Percentiles rank a stretch among this genome's conserved stretches.
Evolutionary conservation across 2,888 invertebrate species (phyloP).

Genomic region (Clivina fossor): DNA sequence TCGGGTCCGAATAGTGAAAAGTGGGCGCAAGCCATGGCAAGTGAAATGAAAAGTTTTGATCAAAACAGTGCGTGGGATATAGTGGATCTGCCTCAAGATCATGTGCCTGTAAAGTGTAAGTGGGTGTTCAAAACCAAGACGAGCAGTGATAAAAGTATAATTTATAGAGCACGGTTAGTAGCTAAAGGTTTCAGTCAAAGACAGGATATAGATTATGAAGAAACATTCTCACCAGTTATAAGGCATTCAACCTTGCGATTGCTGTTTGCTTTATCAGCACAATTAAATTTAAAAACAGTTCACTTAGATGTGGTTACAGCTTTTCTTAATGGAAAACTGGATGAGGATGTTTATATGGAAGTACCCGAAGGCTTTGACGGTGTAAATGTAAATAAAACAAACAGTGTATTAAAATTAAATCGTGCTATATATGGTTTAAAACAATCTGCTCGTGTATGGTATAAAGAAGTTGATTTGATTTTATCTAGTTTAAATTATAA

Average conservation of each 20-base stretch:
- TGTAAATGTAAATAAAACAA: not conserved
- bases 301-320: slow-evolving; percentile 7
- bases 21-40: too few relatives aligned
- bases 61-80: too few relatives aligned
- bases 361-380: not conserved
- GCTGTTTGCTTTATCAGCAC: not conserved
- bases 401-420: not conserved
- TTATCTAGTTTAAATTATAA: slow-evolving; percentile 7
- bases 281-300: not conserved
- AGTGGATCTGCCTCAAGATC: not conserved
- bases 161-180: slow-evolving; percentile 34
- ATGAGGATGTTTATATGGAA: slow-evolving; percentile 1
- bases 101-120: not conserved
- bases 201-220: slow-evolving; percentile 15
- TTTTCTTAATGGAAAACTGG: not conserved
- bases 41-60: too few relatives aligned
- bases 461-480: slow-evolving; percentile 10
- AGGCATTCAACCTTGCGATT: slow-evolving; percentile 7
- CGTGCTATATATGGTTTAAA: slow-evolving; percentile 23
- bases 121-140: slow-evolving; percentile 38
- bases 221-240: slow-evolving; percentile 20
- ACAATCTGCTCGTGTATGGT: slow-evolving; percentile 24
- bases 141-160: slow-evolving; percentile 37
- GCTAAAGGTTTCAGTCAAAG: slow-evolving; percentile 26
- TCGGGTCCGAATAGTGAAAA: too few relatives aligned